Conservation (phyloP, 35 echinoderm and acorn worm species). For the Ophioderma brevispina region DNA sequence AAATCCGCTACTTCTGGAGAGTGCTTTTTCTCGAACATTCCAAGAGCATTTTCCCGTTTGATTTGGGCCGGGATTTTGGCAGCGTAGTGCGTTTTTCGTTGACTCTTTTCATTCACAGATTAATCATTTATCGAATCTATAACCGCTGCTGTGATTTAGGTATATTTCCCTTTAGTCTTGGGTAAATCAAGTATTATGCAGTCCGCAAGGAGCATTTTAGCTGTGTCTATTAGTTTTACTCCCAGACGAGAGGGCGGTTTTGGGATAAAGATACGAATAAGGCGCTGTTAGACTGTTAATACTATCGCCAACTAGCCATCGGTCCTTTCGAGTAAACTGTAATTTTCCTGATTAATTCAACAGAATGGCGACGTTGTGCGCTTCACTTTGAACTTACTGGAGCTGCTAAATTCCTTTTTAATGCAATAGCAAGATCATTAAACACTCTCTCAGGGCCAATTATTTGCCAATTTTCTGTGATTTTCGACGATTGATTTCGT, state of each 20-base stretch:
- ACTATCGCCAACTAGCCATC: not conserved
- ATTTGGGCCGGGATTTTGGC: no score
- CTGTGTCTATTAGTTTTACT: not conserved
- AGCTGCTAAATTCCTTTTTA: not conserved
- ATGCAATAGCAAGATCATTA: constrained; percentile 1
- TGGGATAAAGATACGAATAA: not conserved
- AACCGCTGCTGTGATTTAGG: no score
- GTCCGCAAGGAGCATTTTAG: no score
- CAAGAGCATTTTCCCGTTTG: no score
- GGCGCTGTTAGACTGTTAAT: not conserved
- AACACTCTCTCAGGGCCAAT: not conserved
- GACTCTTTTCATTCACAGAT: no score
- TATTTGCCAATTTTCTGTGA: not conserved
- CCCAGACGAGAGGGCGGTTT: not conserved
- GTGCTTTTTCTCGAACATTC: no score
- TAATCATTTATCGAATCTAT: no score
- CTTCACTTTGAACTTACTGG: constrained; percentile 11
- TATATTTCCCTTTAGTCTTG: no score
- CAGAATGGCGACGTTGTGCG: not conserved
- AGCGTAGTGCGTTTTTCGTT: no score
- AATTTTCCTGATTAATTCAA: constrained; percentile 6
- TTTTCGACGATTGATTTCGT: not conserved
- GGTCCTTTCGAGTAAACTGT: not conserved
- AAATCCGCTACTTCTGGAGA: no score
- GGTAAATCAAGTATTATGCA: no score